Percentiles rank a stretch among this genome's conserved stretches.
Evolutionary conservation across 2,797 vertebrate species (phyloP).

Genomic region (Ataeniobius toweri): DNA sequence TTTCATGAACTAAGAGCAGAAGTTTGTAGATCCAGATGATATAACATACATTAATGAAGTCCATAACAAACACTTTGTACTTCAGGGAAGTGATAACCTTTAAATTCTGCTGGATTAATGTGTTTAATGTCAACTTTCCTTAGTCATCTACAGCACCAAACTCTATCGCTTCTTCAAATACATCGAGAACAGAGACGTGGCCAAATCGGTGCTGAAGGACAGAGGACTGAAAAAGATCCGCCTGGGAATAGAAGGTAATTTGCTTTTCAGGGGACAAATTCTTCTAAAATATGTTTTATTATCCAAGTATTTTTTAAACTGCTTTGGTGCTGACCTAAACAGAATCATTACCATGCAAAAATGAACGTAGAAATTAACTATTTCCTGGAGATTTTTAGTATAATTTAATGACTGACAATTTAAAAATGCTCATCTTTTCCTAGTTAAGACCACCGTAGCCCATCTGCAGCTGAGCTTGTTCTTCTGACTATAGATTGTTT

Average conservation of each 20-base stretch:
- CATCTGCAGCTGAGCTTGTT: not conserved
- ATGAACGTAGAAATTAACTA: not conserved
- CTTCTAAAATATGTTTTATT: not conserved
- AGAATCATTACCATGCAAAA: not conserved
- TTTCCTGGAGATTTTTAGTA: not conserved
- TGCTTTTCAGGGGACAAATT: not conserved
- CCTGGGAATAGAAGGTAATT: constrained; percentile 96
- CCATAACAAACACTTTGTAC: not conserved
- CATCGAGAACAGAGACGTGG: constrained; percentile 97
- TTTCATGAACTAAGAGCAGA: too few species aligned
- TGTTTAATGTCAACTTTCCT: constrained; percentile 26
- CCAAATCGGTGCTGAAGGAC: constrained; percentile 96
- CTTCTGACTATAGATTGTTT: not conserved
- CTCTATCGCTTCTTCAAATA: constrained; percentile 99
- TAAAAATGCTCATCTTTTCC: not conserved
- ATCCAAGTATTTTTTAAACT: not conserved
- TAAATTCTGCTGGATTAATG: not conserved
- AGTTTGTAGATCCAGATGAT: too few species aligned
- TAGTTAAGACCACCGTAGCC: not conserved
- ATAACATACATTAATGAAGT: too few species aligned
- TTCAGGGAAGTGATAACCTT: not conserved
- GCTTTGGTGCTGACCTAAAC: not conserved
- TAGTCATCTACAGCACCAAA: constrained; percentile 99
- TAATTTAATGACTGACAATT: not conserved
- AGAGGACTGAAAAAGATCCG: constrained; percentile 97